Evolutionary conservation across 2,113 vertebrate species (phyloP).

Genomic region (Raja brachyura): DNA sequence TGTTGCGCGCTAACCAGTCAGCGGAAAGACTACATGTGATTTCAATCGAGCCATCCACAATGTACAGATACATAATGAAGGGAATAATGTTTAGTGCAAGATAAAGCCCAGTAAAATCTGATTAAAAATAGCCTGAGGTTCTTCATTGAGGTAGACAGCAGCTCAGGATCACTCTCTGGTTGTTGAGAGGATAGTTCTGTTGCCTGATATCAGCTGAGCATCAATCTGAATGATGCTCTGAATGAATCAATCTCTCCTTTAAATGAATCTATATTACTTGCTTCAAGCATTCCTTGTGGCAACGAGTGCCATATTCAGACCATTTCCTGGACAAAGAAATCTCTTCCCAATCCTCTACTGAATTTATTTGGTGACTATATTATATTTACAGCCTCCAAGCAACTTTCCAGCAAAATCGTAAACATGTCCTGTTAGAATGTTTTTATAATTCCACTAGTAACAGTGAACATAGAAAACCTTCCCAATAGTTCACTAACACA

Average conservation of each 20-base stretch:
- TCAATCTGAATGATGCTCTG: no score
- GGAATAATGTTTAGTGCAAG: no score
- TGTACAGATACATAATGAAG: no score
- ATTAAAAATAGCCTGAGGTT: no score
- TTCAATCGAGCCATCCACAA: no score
- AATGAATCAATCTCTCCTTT: not conserved
- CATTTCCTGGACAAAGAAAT: not conserved
- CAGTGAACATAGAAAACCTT: slow-evolving; percentile 3
- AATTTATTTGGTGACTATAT: slow-evolving; percentile 7
- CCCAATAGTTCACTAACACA: slow-evolving; percentile 14
- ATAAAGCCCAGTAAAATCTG: no score
- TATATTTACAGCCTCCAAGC: slow-evolving; percentile 15
- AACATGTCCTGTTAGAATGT: slow-evolving; percentile 21
- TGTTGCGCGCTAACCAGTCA: no score
- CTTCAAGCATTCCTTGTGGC: not conserved
- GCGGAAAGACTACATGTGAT: no score
- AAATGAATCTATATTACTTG: not conserved
- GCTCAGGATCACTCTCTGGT: no score
- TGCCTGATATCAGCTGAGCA: no score
- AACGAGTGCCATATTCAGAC: not conserved
- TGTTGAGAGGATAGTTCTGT: no score
- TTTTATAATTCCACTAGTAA: slow-evolving; percentile 28
- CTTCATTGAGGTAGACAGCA: no score
- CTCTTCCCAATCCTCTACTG: not conserved
- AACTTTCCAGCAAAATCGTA: not conserved